Conservation (phyloP, 1,140 invertebrate genomes). For the Nephotettix cincticeps region DNA sequence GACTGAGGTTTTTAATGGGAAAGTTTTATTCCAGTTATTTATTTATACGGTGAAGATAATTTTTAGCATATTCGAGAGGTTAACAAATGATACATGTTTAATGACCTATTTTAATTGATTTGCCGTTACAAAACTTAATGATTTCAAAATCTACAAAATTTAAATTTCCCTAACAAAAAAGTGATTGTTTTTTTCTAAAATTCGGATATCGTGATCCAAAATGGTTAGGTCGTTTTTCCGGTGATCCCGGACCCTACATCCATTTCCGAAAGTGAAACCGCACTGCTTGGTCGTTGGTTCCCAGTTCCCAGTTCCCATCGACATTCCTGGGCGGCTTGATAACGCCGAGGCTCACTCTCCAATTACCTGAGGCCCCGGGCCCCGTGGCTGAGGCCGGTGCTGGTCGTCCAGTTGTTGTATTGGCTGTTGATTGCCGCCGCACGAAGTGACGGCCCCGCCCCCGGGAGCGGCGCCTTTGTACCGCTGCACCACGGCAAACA, state of each 20-base stretch:
- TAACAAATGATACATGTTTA: too few species aligned
- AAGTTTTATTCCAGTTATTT: too few species aligned
- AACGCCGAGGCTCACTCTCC: conserved; percentile 4
- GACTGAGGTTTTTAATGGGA: too few species aligned
- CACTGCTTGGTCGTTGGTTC: background rate
- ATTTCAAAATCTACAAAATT: too few species aligned
- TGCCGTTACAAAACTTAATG: too few species aligned
- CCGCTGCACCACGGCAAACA: conserved; percentile 4
- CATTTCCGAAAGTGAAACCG: background rate
- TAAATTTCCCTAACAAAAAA: too few species aligned
- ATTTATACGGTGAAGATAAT: too few species aligned
- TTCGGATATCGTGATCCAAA: too few species aligned
- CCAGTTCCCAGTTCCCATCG: background rate
- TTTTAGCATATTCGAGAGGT: too few species aligned
- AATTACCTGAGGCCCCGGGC: background rate
- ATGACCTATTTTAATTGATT: too few species aligned
- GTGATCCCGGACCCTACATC: background rate
- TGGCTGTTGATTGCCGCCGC: conserved; percentile 17
- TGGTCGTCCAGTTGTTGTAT: conserved; percentile 19
- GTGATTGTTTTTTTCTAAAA: too few species aligned
- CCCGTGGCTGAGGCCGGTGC: background rate
- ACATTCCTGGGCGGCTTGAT: background rate
- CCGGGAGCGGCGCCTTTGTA: conserved; percentile 1
- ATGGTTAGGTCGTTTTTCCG: too few species aligned
- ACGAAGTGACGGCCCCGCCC: background rate